Evolutionary conservation across 2,888 invertebrate genomes (phyloP), one percentile per base, ranked within the genome.

Genomic region (Ophioninae sp.): DNA sequence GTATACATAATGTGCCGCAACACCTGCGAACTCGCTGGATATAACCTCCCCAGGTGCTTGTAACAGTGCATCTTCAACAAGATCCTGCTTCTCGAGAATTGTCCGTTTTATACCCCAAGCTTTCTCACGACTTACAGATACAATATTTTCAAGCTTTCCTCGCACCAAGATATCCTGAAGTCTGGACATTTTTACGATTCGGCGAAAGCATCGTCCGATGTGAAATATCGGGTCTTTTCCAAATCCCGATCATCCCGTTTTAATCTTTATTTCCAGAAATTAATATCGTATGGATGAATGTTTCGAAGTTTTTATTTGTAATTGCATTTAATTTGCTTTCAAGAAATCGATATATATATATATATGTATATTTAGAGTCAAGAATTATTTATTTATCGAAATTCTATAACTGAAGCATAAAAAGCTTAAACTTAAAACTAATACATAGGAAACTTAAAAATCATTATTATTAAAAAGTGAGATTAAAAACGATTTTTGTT

Each of bases 1-100:
- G 13, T 44, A 77, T 68, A 23, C 30, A 59, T 23, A 23, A 8
- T 67, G 68, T n/a, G 5, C 62, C 37, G 50, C 41, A 69, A 57
- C 80, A 70, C 78, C 67, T 67, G 81, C 50, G 61, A 79, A 59
- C 77, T 72, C 57, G 70, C 76, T 57, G 44, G 39, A 23, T 62
- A 44, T 64, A 73, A 67, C 72, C 41, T 76, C 74, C 64, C 65
- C 70, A n/a, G 39, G 3, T 50, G 70, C 17, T 70, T 75, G 64
- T 44, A 57, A 64, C 74, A 50, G 67, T 56, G 65, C 44, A 65
- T 67, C 62, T 73, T 74, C 77, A n/a, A n/a, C 23, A 30, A 62
- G 83, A 57, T 21, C 56, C 67, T 78, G 56, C 62, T 72, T 72
- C 67, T 72, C 41, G 62, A 65, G 75, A 68, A 68, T 69, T 73